Percentiles rank a stretch among this genome's conserved stretches.
These are phyloP conservation scores for Gadus chalcogrammus DNA, from an alignment of 2,113 vertebrate species.

Conservation along the genomic window DNA sequence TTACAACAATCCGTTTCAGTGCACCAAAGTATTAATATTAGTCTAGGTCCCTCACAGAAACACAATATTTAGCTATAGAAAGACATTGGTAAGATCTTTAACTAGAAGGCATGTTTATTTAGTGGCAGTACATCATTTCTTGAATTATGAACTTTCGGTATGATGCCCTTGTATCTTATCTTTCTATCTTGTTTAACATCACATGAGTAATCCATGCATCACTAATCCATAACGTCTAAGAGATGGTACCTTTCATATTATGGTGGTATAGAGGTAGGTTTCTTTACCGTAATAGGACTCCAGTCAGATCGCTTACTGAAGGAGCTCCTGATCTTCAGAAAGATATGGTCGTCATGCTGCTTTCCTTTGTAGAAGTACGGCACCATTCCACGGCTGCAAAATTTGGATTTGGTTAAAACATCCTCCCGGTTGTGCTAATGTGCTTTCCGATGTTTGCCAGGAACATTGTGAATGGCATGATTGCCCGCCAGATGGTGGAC, in stretches of 20 bases:
- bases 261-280: conserved; percentile 39
- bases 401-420: neutral
- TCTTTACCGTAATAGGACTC: conserved; percentile 78
- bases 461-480: conserved; percentile 95
- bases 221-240: conserved; percentile 15
- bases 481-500: conserved; percentile 98
- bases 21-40: too few species aligned
- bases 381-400: neutral
- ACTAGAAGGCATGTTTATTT: too few species aligned
- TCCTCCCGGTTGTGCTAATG: conserved; percentile 5
- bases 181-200: conserved; percentile 30
- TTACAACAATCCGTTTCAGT: too few species aligned
- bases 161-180: neutral
- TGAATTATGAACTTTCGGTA: neutral
- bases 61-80: too few species aligned
- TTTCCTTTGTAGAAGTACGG: conserved; percentile 86
- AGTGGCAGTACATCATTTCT: too few species aligned
- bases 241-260: conserved; percentile 6
- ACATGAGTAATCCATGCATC: conserved; percentile 34
- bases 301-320: conserved; percentile 92
- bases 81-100: too few species aligned
- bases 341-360: conserved; percentile 97
- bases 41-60: too few species aligned
- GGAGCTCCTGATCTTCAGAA: conserved; percentile 93
- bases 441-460: conserved; percentile 40